These are phyloP conservation scores for Chironomus striatipennis DNA, from an alignment of 1,140 invertebrate genomes.

Conservation along the genomic window DNA sequence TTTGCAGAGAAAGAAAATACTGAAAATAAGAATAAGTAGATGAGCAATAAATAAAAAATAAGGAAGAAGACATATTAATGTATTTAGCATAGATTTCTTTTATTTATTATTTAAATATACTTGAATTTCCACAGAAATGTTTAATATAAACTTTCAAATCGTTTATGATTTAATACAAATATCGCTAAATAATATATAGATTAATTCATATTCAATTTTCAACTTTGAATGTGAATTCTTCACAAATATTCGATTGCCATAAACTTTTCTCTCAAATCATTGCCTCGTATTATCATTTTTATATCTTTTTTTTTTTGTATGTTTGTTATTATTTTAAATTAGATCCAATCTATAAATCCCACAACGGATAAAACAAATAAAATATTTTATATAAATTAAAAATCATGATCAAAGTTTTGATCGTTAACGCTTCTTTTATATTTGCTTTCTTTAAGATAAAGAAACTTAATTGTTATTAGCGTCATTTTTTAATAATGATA, in stretches of 20 bases:
- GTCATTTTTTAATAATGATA: background rate
- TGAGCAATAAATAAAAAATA: background rate
- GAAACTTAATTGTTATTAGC: background rate
- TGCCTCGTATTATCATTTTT: background rate
- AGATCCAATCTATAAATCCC: conserved; percentile 10
- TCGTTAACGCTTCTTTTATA: background rate
- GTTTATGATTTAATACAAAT: conserved; percentile 11
- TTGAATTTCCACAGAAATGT: conserved; percentile 11
- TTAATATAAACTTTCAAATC: conserved; percentile 14
- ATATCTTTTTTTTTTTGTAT: too few relatives aligned
- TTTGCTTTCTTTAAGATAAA: conserved; percentile 18
- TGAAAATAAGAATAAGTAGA: background rate
- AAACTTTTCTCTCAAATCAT: conserved; percentile 5
- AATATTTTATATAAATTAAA: conserved; percentile 4
- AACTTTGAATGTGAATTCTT: background rate
- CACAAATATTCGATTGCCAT: conserved; percentile 12
- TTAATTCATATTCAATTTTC: background rate
- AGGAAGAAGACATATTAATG: background rate
- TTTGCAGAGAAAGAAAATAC: conserved; percentile 29
- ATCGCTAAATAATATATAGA: conserved; percentile 14
- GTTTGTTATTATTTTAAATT: background rate
- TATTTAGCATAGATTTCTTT: background rate
- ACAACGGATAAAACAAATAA: conserved; percentile 11
- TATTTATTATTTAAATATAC: conserved; percentile 1
- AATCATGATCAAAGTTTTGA: conserved; percentile 9